Conservation (phyloP, 2,888 invertebrate species). For the Cosmia pyralina region DNA sequence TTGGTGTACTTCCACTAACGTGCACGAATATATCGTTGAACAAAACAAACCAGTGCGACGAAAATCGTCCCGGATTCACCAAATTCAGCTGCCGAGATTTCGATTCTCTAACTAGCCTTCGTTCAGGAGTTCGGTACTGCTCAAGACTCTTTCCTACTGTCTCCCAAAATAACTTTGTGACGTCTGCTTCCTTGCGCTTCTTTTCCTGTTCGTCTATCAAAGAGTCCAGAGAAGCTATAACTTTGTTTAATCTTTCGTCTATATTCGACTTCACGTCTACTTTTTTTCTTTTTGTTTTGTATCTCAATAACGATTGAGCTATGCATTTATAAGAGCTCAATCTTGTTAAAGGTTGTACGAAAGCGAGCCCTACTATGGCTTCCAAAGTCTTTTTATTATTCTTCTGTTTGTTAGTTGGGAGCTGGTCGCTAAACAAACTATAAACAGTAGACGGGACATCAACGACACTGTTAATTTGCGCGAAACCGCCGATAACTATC, state of each 20-base stretch:
- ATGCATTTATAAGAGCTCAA: slow-evolving; percentile 91
- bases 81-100: slow-evolving; percentile 92
- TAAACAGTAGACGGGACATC: slow-evolving; percentile 90
- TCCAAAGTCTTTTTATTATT: slow-evolving; percentile 90
- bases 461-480: slow-evolving; percentile 91
- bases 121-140: slow-evolving; percentile 90
- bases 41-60: slow-evolving; percentile 94
- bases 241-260: slow-evolving; percentile 90
- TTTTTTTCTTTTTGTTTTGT: slow-evolving; percentile 84
- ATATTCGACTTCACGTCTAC: slow-evolving; percentile 83
- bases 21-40: slow-evolving; percentile 96
- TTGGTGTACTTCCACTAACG: slow-evolving; percentile 92
- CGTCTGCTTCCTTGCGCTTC: slow-evolving; percentile 92
- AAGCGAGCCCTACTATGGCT: slow-evolving; percentile 90
- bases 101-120: slow-evolving; percentile 95
- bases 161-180: slow-evolving; percentile 94
- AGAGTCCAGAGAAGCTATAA: slow-evolving; percentile 91
- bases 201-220: slow-evolving; percentile 91
- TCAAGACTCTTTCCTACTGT: slow-evolving; percentile 92
- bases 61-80: slow-evolving; percentile 93
- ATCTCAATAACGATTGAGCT: slow-evolving; percentile 89
- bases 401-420: slow-evolving; percentile 89
- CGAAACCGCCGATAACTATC: slow-evolving; percentile 93
- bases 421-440: slow-evolving; percentile 90
- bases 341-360: slow-evolving; percentile 91